These are phyloP conservation scores for Mormyrus iriodes DNA, from an alignment of 2,113 vertebrate species.

Conservation along the genomic window DNA sequence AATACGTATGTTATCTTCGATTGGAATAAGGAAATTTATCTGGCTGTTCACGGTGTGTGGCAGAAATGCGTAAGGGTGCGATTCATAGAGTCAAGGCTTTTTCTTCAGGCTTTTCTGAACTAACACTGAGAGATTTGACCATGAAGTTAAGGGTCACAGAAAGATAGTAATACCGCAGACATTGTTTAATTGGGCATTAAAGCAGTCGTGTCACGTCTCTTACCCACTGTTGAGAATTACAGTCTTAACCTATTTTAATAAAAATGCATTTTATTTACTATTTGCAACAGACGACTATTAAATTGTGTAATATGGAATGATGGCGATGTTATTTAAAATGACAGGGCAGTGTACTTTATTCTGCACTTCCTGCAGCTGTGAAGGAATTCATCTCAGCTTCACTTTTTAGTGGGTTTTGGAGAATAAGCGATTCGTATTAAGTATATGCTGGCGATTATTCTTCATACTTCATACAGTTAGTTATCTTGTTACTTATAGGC, in stretches of 20 bases:
- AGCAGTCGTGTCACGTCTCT: slow-evolving; percentile 6
- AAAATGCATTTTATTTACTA: background rate
- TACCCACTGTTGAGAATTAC: background rate
- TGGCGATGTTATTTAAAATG: background rate
- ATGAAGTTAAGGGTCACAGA: background rate
- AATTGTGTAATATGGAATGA: background rate
- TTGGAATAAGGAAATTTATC: background rate
- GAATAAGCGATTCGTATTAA: background rate
- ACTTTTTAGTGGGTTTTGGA: background rate
- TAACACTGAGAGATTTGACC: background rate
- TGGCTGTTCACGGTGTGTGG: background rate
- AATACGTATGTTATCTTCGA: background rate
- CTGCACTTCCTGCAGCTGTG: background rate
- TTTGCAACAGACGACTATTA: slow-evolving; percentile 2
- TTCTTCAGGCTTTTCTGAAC: background rate
- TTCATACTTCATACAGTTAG: background rate
- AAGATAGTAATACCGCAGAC: background rate
- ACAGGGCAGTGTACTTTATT: background rate
- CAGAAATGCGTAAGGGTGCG: background rate
- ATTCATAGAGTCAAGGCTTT: background rate
- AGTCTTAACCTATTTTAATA: background rate
- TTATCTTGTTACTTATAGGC: background rate
- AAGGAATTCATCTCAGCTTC: background rate
- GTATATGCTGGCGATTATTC: background rate
- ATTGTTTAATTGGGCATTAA: slow-evolving; percentile 29